Base-by-base conservation (phyloP, 2,113 vertebrate species). In the Melanocharis versteri region DNA sequence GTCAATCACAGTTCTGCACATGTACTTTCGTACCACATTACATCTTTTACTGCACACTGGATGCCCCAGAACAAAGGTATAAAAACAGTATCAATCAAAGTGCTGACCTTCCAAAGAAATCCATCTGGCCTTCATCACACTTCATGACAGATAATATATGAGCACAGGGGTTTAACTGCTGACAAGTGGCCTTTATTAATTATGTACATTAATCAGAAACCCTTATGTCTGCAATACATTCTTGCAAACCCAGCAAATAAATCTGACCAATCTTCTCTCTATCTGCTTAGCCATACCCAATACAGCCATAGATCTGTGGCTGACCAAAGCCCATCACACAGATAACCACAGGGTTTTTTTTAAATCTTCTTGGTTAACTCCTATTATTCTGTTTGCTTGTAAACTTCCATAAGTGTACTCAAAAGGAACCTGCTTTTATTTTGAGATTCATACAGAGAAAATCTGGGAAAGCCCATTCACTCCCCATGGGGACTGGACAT, bases 221-320 rank as follows among this genome's bases (percentile, higher is more conserved):
- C 8, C 19, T 82, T 37, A 76, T 11, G 33, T 48, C 42, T 82
- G 24, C 27, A 58, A 28, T 11, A 39, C 4, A 9, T 39, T 77
- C 51, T 70, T 31, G 53, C 37, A 82, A 78, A 85, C 4, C 10
- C 57, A 53, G 40, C 19, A 77, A 87, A 65, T 87, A 90, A 91
- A 85, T 77, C n/a, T 65, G 71, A 71, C 18, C 26, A 64, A 28
- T 48, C 40, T 84, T 70, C 57, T 75, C 56, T 33, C 33, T 44
- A 10, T 70, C 50, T 87, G 47, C 51, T 64, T 50, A 78, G 42
- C 10, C 17, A 48, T 9, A 73, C 9, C 65, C 57, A 84, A 1
- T 56, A 47, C 1, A 87, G 24, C 28, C 3, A 3, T 47, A 53
- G 31, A 90, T 77, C n/a, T 53, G 82, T 0, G 0, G 66, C 3